These are phyloP conservation scores for Brachyalestes nurse DNA, from an alignment of 2,797 vertebrate species.

Conservation along the genomic window DNA sequence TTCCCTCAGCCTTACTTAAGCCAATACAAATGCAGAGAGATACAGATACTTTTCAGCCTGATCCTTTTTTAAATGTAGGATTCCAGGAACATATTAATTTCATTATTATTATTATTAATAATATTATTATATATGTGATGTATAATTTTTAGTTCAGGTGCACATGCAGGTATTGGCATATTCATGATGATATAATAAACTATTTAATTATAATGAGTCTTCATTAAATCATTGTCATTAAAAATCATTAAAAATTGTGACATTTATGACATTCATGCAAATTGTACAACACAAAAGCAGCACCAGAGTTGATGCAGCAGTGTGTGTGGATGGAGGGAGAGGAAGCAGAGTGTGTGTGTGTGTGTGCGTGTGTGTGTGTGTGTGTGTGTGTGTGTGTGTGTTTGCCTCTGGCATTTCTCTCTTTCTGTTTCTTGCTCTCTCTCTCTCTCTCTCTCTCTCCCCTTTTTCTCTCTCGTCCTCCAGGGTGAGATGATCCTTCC, in stretches of 20 bases:
- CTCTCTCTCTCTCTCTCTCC: not conserved
- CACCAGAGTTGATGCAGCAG: not conserved
- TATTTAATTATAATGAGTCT: not conserved
- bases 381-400: no score
- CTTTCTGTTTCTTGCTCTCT: not conserved
- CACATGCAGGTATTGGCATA: not conserved
- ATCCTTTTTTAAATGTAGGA: no score
- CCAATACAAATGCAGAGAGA: not conserved
- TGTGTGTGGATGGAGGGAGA: not conserved
- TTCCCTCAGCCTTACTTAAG: not conserved
- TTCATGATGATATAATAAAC: not conserved
- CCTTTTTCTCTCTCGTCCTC: not conserved
- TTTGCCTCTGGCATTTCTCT: not conserved
- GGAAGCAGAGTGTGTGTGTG: not conserved
- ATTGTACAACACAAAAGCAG: not conserved
- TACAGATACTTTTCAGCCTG: not conserved
- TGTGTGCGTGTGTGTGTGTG: not conserved
- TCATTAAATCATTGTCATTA: no score
- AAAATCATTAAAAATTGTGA: not conserved
- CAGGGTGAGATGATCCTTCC: conserved; percentile 61
- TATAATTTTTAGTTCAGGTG: no score
- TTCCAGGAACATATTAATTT: not conserved
- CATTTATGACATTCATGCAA: no score
- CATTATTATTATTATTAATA: not conserved
- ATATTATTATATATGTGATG: no score